Evolutionary conservation across 2,113 vertebrate species (phyloP).

Genomic region (Rostratula benghalensis): DNA sequence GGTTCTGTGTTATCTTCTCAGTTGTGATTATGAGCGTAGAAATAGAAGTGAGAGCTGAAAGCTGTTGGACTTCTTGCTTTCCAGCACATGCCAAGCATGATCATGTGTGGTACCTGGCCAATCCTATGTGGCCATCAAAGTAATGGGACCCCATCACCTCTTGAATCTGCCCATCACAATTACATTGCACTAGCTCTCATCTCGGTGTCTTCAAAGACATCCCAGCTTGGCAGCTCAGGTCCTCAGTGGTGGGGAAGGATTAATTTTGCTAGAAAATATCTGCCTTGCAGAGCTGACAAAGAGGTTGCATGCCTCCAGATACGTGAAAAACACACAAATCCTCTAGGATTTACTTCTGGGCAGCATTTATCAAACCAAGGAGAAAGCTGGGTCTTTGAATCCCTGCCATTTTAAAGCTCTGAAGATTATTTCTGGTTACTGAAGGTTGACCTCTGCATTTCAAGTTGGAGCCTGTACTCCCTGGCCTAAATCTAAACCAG

Average conservation of each 20-base stretch:
- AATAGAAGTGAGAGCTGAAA: neutral
- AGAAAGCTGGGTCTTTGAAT: constrained; percentile 29
- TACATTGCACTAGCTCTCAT: neutral
- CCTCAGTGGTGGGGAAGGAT: neutral
- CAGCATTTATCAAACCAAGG: neutral
- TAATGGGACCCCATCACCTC: neutral
- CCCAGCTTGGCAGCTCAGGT: neutral
- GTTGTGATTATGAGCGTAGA: neutral
- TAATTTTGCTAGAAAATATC: neutral
- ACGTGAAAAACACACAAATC: neutral
- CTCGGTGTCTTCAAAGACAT: neutral
- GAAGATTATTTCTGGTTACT: constrained; percentile 48
- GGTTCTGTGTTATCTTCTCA: neutral
- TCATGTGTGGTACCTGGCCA: fast-evolving
- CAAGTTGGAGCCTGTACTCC: neutral
- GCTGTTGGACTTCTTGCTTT: neutral
- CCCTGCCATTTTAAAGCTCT: constrained; percentile 29
- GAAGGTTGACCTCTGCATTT: constrained; percentile 47
- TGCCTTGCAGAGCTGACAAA: neutral
- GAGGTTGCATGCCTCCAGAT: neutral
- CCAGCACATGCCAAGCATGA: fast-evolving
- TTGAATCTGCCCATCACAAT: neutral
- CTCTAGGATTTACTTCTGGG: neutral
- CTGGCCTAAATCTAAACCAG: constrained; percentile 57
- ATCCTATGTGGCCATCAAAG: neutral